Conservation (phyloP, 2,888 invertebrate genomes). For the Nomada lathburiana region DNA sequence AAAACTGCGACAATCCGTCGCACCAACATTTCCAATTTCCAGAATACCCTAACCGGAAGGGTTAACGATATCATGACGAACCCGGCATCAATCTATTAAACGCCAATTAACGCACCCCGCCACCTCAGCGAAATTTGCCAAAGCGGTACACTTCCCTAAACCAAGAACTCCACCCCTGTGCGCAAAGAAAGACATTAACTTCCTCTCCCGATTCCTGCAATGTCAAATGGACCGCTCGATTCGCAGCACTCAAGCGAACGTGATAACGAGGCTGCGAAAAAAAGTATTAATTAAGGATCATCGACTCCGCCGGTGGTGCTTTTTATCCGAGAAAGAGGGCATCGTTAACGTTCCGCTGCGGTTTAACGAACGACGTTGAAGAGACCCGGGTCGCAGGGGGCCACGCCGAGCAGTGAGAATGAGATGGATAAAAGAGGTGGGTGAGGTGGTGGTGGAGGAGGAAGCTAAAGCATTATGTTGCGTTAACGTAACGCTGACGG, state of each 20-base stretch:
- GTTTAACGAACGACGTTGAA: constrained; percentile 56
- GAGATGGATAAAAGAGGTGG: neutral
- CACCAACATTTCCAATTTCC: no score
- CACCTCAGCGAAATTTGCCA: neutral
- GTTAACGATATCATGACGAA: neutral
- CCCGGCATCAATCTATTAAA: neutral
- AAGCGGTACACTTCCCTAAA: no score
- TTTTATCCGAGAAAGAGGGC: constrained; percentile 48
- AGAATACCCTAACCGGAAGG: no score
- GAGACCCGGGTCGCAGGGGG: neutral
- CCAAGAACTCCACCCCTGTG: no score
- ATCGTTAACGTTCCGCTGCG: constrained; percentile 63
- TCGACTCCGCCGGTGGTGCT: constrained; percentile 1
- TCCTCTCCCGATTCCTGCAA: neutral
- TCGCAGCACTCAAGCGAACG: constrained; percentile 24
- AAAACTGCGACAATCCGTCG: no score
- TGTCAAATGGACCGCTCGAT: constrained; percentile 19
- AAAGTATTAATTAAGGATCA: constrained; percentile 56
- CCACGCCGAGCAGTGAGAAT: neutral
- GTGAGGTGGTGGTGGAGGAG: constrained; percentile 7
- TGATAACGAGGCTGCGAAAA: constrained; percentile 40
- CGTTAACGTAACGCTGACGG: constrained; percentile 63
- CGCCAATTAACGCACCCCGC: neutral
- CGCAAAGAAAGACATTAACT: neutral
- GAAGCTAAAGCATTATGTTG: constrained; percentile 66